phyloP scores from a whole-genome alignment of 2,797 vertebrate genomes.

The Scolopax bukidnonensis region DNA sequence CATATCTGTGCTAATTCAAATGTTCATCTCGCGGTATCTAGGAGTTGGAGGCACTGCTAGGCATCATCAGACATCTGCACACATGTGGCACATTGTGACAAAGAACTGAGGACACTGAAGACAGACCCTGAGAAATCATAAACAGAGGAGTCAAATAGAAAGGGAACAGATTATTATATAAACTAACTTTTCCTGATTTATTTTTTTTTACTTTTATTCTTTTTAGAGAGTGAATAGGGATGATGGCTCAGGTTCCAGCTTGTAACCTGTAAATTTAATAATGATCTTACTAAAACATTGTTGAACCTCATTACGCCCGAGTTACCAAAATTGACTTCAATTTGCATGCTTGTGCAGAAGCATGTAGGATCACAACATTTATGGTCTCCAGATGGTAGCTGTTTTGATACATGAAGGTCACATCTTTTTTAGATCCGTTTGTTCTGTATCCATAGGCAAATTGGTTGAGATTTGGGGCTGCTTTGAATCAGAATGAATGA shows the following conservation, averaged over 20 bases:
- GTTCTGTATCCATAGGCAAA: not conserved
- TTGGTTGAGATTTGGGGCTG: not conserved
- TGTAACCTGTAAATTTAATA: not conserved
- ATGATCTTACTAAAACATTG: not conserved
- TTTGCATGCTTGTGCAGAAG: conserved; percentile 27
- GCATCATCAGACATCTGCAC: not conserved
- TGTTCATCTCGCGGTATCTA: not conserved
- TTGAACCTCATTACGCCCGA: not conserved
- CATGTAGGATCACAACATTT: not conserved
- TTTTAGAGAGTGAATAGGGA: not conserved
- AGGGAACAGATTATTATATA: not conserved
- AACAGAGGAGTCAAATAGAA: not conserved
- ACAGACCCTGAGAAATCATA: not conserved
- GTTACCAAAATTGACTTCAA: not conserved
- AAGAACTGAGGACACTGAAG: not conserved
- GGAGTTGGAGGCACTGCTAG: not conserved
- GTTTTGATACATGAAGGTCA: conserved; percentile 31
- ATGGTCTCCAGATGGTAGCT: conserved; percentile 44
- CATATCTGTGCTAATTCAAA: not conserved
- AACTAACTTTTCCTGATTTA: not conserved
- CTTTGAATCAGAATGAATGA: not conserved
- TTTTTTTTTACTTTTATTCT: not conserved
- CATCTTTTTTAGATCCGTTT: not conserved
- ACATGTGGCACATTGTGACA: not conserved
- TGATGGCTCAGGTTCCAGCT: not conserved